phyloP scores from a whole-genome alignment of 2,113 vertebrate species.

The Jacana jacana region DNA sequence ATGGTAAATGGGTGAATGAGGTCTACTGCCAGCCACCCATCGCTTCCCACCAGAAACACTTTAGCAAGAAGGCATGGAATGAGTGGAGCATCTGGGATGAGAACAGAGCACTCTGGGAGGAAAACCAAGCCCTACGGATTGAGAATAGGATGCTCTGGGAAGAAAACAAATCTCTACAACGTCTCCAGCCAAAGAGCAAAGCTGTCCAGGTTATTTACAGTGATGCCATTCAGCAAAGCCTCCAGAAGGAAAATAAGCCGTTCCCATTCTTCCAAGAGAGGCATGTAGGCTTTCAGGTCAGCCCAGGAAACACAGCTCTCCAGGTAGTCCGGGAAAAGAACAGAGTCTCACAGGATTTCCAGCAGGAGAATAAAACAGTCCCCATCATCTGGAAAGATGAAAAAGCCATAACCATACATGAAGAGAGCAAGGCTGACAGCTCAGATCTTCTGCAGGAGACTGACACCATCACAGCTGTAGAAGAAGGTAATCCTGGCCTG shows the following conservation, averaged over 20 bases:
- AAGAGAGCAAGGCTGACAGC: background rate
- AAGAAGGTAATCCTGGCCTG: background rate
- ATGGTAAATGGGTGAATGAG: constrained; percentile 67
- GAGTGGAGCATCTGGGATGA: constrained; percentile 68
- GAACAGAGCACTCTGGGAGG: constrained; percentile 60
- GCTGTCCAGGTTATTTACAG: constrained; percentile 4
- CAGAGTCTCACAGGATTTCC: constrained; percentile 33
- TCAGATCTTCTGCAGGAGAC: background rate
- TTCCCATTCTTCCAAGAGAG: constrained; percentile 2
- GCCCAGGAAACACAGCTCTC: background rate
- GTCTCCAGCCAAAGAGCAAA: constrained; percentile 58
- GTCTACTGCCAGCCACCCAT: constrained; percentile 18
- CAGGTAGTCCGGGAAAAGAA: constrained; percentile 34
- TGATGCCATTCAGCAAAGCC: background rate
- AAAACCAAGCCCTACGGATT: constrained; percentile 56
- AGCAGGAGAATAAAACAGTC: background rate
- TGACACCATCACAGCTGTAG: background rate
- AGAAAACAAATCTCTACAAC: constrained; percentile 69
- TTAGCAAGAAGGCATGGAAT: constrained; percentile 23
- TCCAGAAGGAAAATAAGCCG: background rate
- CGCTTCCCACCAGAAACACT: constrained; percentile 17
- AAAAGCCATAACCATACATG: background rate
- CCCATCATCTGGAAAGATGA: background rate
- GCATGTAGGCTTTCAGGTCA: background rate
- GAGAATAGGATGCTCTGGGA: constrained; percentile 62